A percentile compares a stretch with the other conserved stretches of the same genome.
Evolutionary conservation across 30 jellyfish, hydroid and myxozoan genomes (phyloP).

Genomic region (Turritopsis dohrnii): DNA sequence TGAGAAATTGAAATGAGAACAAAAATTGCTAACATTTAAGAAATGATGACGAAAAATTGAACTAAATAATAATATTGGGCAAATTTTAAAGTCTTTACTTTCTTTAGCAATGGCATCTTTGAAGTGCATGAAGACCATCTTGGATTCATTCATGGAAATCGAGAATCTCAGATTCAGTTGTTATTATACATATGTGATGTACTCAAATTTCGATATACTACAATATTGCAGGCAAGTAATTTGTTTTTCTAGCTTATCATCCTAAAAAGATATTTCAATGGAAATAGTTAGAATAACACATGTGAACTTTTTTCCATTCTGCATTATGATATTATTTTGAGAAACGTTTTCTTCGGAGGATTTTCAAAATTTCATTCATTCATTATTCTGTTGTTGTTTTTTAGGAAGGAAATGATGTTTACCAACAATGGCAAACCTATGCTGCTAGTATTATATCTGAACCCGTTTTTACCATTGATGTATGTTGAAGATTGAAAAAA

Average conservation of each 20-base stretch:
- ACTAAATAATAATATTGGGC: not conserved
- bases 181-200: conserved; percentile 56
- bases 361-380: not conserved
- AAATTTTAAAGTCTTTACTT: too few relatives aligned
- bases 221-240: conserved; percentile 37
- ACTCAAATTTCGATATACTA: conserved; percentile 33
- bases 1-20: too few relatives aligned
- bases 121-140: conserved; percentile 51
- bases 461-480: conserved; percentile 13
- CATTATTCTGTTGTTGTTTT: not conserved
- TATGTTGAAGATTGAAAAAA: not conserved
- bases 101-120: conserved; percentile 12
- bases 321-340: not conserved
- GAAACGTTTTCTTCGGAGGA: not conserved
- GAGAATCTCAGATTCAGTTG: conserved; percentile 65
- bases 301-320: not conserved
- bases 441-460: not conserved
- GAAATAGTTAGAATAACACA: not conserved
- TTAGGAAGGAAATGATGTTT: conserved; percentile 25
- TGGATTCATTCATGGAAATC: conserved; percentile 63
- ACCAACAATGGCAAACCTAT: conserved; percentile 31
- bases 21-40: too few relatives aligned
- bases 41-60: too few relatives aligned
- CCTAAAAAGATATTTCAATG: not conserved
- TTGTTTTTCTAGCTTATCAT: not conserved